Conservation (phyloP, 2,797 vertebrate genomes). For the Onychomys leucogaster region DNA sequence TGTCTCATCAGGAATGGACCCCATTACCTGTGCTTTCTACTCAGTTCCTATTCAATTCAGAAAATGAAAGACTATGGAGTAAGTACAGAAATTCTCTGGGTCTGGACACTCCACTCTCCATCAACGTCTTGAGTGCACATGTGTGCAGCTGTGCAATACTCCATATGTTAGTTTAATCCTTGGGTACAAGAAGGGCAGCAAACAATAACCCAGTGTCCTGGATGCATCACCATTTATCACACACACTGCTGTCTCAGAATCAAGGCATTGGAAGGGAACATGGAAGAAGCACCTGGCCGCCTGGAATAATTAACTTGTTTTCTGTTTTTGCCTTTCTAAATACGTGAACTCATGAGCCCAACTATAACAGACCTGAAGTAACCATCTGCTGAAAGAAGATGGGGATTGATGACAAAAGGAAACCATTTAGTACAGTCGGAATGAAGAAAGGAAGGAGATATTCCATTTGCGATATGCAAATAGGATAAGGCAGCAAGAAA, state of each 20-base stretch:
- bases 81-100: not conserved
- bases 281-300: not conserved
- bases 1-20: not conserved
- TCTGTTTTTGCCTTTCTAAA: constrained; percentile 64
- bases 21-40: not conserved
- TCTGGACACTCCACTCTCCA: not conserved
- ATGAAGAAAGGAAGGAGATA: constrained; percentile 63
- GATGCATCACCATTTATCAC: not conserved
- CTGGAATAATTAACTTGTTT: constrained; percentile 34
- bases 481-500: constrained; percentile 57
- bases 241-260: not conserved
- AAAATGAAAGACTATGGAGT: not conserved
- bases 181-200: not conserved
- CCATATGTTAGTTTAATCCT: not conserved
- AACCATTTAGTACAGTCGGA: constrained; percentile 65
- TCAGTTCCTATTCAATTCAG: not conserved
- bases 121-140: not conserved
- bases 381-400: constrained; percentile 72
- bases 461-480: constrained; percentile 67
- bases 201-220: not conserved
- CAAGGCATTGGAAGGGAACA: not conserved
- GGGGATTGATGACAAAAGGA: constrained; percentile 72
- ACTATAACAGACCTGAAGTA: constrained; percentile 55
- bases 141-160: fast-evolving
- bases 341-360: constrained; percentile 50